Conservation (phyloP, 2,888 invertebrate genomes). For the Synergus japonicus region DNA sequence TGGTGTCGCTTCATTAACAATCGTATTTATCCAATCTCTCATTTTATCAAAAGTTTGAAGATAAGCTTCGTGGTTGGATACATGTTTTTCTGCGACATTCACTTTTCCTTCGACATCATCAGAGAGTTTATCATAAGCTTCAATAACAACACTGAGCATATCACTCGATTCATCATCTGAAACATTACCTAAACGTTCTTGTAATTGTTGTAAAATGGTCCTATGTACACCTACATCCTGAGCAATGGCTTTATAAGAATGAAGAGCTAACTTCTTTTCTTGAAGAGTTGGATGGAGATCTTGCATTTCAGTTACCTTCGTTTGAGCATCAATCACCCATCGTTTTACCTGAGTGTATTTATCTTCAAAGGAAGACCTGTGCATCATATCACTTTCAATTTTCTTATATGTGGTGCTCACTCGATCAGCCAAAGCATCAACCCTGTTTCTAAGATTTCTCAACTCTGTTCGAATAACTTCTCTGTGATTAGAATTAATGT, state of each 20-base stretch:
- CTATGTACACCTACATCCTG: conserved; percentile 93
- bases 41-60: conserved; percentile 89
- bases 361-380: conserved; percentile 95
- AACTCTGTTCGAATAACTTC: conserved; percentile 91
- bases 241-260: conserved; percentile 87
- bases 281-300: conserved; percentile 88
- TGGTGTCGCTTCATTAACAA: conserved; percentile 86
- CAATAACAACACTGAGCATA: conserved; percentile 86
- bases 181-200: conserved; percentile 88
- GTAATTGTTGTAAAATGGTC: conserved; percentile 89
- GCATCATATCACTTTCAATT: conserved; percentile 92
- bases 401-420: conserved; percentile 91
- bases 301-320: conserved; percentile 85
- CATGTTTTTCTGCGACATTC: conserved; percentile 84
- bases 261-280: conserved; percentile 92
- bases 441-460: conserved; percentile 87
- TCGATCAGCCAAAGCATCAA: conserved; percentile 91
- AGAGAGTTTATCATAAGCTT: conserved; percentile 84
- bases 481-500: conserved; percentile 91
- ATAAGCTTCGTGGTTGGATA: conserved; percentile 89
- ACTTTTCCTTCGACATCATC: conserved; percentile 85
- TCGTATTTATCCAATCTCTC: conserved; percentile 88
- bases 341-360: conserved; percentile 88
- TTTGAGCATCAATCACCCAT: conserved; percentile 90
- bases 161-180: conserved; percentile 89